phyloP scores from a whole-genome alignment of 64 coral and sea anemone species.

The Montipora capricornis region DNA sequence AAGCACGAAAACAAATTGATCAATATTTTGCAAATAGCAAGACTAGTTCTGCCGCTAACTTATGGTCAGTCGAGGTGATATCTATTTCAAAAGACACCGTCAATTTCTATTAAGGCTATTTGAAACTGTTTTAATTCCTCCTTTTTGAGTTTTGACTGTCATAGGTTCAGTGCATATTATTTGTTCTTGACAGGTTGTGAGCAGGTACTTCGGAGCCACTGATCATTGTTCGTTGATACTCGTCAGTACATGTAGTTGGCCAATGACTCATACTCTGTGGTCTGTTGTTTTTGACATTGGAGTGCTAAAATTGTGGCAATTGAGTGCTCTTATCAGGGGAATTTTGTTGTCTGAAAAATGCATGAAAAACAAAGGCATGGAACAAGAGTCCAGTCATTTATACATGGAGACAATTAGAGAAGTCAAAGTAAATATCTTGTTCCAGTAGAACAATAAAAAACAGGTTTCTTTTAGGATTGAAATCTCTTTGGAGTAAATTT shows the following conservation, averaged over 20 bases:
- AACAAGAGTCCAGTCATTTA: no score
- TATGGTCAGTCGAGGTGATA: no score
- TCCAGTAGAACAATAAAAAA: no score
- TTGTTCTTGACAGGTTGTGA: background rate
- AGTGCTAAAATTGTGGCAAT: background rate
- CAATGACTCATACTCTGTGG: background rate
- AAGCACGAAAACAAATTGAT: background rate
- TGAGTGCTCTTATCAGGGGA: background rate
- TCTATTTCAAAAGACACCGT: no score
- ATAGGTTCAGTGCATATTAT: background rate
- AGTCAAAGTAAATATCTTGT: no score
- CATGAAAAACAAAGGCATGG: no score
- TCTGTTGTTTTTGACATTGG: constrained; percentile 19
- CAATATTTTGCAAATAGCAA: background rate
- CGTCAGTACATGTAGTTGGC: background rate
- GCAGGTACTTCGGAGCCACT: background rate
- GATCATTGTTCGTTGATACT: background rate
- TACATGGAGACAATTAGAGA: no score
- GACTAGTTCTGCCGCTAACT: no score
- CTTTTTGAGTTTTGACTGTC: background rate
- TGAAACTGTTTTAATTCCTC: background rate
- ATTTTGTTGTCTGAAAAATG: no score
- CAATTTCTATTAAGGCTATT: background rate
- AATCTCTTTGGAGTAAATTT: no score
- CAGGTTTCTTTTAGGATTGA: no score